Base-by-base conservation (phyloP, 1,140 invertebrate genomes). In the Lamellibrachia luymesi region DNA sequence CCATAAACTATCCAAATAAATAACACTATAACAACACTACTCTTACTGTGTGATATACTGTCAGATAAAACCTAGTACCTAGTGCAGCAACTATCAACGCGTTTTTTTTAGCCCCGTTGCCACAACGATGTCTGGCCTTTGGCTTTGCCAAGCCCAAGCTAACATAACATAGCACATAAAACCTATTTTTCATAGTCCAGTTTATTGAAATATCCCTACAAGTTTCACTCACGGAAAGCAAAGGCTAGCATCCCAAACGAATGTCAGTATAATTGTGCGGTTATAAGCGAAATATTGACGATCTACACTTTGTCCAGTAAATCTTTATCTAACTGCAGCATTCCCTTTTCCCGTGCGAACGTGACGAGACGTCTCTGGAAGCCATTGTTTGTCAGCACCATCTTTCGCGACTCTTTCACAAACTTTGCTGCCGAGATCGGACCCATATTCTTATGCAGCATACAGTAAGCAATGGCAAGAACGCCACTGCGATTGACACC, bases 401-500 rank as follows among this genome's bases (percentile, higher is more conserved):
- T 91, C 90, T 92, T 91, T n/a, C 93, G 50, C 17, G 91, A n/a
- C n/a, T 92, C 90, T 93, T 92, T 93, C 25, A 94, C 92, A 52
- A 91, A 92, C 50, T 91, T 50, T 27, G 92, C 92, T 50, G 93
- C 93, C n/a, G 89, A 49, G 50, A 94, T 91, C 17, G 92, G 93
- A 38, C 92, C 92, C 91, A 93, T 91, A 22, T 93, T 93, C 91
- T 94, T 91, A 80, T 94, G 80, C 25, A 94, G 90, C 93, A 94
- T 94, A 6, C 51, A 50, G 51, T 94, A 94, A 2, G 92, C 92
- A 52, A 94, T 91, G 7, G 92, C 56, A 10, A 94, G 64, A 50
- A 91, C 93, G 10, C 93, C 93, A 92, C 93, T 94, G 52, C 93
- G 92, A 51, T 94, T 94, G 50, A 94, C 92, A 51, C 93, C 93